Conservation (phyloP, 2,888 invertebrate genomes). For the Callyntrura sp. region DNA sequence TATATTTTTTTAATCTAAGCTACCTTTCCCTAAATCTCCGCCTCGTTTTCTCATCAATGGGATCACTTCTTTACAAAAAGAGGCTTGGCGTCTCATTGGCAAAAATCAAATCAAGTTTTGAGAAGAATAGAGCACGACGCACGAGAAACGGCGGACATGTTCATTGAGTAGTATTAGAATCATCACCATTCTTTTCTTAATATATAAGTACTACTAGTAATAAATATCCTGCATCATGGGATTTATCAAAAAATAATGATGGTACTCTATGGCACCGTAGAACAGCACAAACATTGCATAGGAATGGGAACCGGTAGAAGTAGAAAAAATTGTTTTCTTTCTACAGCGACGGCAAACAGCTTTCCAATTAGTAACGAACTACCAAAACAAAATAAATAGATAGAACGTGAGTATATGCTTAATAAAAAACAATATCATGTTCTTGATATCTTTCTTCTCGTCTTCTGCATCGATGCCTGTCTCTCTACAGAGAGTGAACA, state of each 20-base stretch:
- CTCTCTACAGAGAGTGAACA: background rate
- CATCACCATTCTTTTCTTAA: too few relatives aligned
- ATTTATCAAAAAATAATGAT: background rate
- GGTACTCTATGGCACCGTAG: background rate
- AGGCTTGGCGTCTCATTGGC: conserved; percentile 55
- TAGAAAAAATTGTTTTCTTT: background rate
- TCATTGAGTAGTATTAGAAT: background rate
- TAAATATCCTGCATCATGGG: conserved; percentile 18
- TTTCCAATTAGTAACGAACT: conserved; percentile 72
- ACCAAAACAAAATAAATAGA: conserved; percentile 62
- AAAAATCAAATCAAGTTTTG: conserved; percentile 62
- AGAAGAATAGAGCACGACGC: conserved; percentile 41
- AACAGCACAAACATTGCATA: background rate
- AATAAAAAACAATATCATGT: conserved; percentile 34
- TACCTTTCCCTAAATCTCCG: conserved; percentile 25
- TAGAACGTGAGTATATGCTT: conserved; percentile 64
- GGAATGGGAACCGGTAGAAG: background rate
- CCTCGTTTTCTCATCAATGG: conserved; percentile 30
- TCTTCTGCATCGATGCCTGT: background rate
- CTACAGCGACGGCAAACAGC: conserved; percentile 32
- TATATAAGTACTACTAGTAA: background rate
- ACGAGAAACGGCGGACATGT: conserved; percentile 23
- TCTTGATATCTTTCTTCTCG: conserved; percentile 3
- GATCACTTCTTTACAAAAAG: conserved; percentile 7
- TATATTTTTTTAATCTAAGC: background rate